A percentile compares a stretch with the other conserved stretches of the same genome.
phyloP scores from a whole-genome alignment of 2,888 invertebrate species.

The Phoenoteleia sp. region DNA sequence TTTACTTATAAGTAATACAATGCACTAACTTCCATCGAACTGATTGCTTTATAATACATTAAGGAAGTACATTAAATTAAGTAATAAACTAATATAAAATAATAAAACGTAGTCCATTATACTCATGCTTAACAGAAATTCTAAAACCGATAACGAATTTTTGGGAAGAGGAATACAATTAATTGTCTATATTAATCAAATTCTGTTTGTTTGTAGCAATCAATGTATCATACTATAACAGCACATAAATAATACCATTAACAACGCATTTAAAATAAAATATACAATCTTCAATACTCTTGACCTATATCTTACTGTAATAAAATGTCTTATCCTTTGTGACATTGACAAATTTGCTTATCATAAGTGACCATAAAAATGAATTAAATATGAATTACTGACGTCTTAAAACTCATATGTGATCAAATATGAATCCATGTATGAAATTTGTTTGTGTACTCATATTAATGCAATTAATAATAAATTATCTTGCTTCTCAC shows the following conservation, averaged over 20 bases:
- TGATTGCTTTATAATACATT: neutral
- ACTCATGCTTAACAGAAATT: neutral
- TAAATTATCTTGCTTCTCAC: neutral
- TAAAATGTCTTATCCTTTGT: conserved; percentile 41
- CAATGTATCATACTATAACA: neutral
- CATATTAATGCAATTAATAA: neutral
- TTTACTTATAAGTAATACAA: conserved; percentile 29
- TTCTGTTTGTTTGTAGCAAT: neutral
- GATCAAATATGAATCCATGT: neutral
- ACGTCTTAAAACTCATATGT: neutral
- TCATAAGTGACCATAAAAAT: conserved; percentile 44
- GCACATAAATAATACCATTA: conserved; percentile 27
- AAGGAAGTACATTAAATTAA: conserved; percentile 2
- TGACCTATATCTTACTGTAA: conserved; percentile 33
- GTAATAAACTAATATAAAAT: neutral
- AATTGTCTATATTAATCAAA: neutral
- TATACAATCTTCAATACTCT: conserved; percentile 12
- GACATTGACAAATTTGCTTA: conserved; percentile 48
- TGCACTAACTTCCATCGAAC: conserved; percentile 9
- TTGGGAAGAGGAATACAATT: neutral
- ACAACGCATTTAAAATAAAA: conserved; percentile 12
- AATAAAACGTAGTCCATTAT: neutral
- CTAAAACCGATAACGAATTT: neutral
- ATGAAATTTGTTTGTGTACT: neutral
- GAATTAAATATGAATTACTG: conserved; percentile 23